Percentiles rank a stretch among this genome's conserved stretches.
Evolutionary conservation across 2,797 vertebrate species (phyloP).

Genomic region (Petrocephalus sullivani): DNA sequence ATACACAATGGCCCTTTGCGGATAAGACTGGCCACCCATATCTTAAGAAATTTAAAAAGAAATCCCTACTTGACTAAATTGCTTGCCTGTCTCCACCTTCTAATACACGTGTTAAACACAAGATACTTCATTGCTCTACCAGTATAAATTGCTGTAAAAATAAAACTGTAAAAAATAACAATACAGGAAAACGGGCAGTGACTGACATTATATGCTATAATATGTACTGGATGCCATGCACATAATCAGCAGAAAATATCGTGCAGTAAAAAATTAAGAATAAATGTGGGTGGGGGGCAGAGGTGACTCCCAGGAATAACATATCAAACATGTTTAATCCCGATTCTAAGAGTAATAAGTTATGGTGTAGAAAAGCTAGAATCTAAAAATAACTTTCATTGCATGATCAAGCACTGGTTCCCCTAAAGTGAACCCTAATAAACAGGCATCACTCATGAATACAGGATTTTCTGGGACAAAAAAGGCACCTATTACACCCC

Average conservation of each 20-base stretch:
- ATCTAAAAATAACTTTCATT: not conserved
- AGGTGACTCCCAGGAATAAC: not conserved
- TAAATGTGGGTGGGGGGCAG: not conserved
- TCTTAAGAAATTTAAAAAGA: not conserved
- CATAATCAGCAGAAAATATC: not conserved
- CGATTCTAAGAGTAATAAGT: not conserved
- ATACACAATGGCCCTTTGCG: too few species aligned
- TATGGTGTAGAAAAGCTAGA: not conserved
- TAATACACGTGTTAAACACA: not conserved
- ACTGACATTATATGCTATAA: not conserved
- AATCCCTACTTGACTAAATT: not conserved
- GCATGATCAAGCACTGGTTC: not conserved
- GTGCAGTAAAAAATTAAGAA: not conserved
- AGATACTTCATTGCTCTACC: not conserved
- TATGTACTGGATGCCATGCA: not conserved
- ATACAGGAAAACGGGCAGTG: not conserved
- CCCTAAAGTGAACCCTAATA: not conserved
- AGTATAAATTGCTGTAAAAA: not conserved
- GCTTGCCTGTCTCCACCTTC: not conserved
- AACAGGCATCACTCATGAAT: not conserved
- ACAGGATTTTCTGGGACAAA: conserved; percentile 13
- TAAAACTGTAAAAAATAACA: not conserved
- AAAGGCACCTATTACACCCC: not conserved
- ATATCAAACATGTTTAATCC: not conserved
- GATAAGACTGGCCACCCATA: not conserved